Conservation (phyloP, 2,797 vertebrate species). For the Phataginus tetradactyla region DNA sequence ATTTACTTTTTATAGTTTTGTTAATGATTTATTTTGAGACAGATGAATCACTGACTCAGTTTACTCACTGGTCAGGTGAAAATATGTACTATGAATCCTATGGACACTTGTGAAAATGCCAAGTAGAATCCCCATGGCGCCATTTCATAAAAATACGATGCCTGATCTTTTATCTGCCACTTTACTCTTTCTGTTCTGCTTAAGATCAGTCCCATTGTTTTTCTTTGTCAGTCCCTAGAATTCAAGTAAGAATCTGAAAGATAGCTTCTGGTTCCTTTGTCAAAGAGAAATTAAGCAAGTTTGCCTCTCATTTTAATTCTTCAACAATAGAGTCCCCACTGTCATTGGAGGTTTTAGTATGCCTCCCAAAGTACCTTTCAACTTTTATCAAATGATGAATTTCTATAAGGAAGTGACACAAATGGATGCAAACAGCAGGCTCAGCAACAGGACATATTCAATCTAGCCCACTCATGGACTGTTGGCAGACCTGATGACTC, state of each 20-base stretch:
- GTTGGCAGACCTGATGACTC: neutral
- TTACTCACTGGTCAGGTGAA: neutral
- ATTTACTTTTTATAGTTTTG: neutral
- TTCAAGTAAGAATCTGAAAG: neutral
- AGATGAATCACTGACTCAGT: neutral
- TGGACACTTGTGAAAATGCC: neutral
- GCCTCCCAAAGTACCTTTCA: neutral
- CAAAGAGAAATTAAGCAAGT: neutral
- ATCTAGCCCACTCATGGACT: neutral
- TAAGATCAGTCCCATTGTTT: neutral
- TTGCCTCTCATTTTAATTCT: neutral
- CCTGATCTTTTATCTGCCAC: neutral
- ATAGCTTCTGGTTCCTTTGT: neutral
- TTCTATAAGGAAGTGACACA: neutral
- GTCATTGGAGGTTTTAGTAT: neutral
- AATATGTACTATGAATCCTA: neutral
- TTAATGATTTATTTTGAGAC: conserved; percentile 15
- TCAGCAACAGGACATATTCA: neutral
- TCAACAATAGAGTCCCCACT: neutral
- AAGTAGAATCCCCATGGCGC: neutral
- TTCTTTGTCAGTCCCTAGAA: neutral
- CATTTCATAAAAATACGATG: neutral
- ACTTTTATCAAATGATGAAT: neutral
- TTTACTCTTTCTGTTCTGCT: neutral
- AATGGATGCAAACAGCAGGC: neutral